phyloP scores from a whole-genome alignment of 2,888 invertebrate species.

The Diogma glabrata region DNA sequence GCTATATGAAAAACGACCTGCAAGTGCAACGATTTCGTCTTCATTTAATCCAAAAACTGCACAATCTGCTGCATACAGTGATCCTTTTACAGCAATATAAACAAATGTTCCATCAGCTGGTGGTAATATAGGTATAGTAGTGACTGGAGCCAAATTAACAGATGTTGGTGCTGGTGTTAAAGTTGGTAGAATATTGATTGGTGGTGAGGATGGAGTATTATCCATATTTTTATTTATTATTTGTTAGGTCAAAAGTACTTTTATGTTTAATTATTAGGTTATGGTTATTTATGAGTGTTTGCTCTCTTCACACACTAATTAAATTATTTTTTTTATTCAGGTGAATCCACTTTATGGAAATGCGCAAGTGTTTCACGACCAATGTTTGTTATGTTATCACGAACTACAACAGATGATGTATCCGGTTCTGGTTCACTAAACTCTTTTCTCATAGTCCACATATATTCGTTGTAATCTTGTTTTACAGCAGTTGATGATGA shows the following conservation, averaged over 20 bases:
- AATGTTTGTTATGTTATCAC: conserved; percentile 49
- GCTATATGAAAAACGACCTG: conserved; percentile 55
- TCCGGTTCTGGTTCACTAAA: conserved; percentile 63
- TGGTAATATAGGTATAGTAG: conserved; percentile 33
- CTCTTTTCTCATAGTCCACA: conserved; percentile 90
- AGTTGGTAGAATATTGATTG: conserved; percentile 6
- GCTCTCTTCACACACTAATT: background rate
- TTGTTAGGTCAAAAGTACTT: conserved; percentile 27
- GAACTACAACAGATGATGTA: conserved; percentile 40
- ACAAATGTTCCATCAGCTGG: conserved; percentile 46
- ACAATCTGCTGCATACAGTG: conserved; percentile 60
- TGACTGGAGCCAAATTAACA: conserved; percentile 37
- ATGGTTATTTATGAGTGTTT: background rate
- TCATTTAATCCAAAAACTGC: conserved; percentile 63
- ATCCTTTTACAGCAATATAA: conserved; percentile 70
- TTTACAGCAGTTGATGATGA: conserved; percentile 76
- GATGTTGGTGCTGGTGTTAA: conserved; percentile 19
- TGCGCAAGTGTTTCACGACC: conserved; percentile 41
- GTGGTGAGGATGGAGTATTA: conserved; percentile 28
- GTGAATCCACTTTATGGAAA: conserved; percentile 35
- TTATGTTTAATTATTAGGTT: conserved; percentile 10
- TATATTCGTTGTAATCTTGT: conserved; percentile 81
- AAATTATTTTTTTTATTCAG: conserved; percentile 35
- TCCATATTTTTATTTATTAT: conserved; percentile 35
- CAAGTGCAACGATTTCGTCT: conserved; percentile 57